Evolutionary conservation across 2,888 invertebrate genomes (phyloP), one percentile per base, ranked within the genome.

Genomic region (Xestia c-nigrum): DNA sequence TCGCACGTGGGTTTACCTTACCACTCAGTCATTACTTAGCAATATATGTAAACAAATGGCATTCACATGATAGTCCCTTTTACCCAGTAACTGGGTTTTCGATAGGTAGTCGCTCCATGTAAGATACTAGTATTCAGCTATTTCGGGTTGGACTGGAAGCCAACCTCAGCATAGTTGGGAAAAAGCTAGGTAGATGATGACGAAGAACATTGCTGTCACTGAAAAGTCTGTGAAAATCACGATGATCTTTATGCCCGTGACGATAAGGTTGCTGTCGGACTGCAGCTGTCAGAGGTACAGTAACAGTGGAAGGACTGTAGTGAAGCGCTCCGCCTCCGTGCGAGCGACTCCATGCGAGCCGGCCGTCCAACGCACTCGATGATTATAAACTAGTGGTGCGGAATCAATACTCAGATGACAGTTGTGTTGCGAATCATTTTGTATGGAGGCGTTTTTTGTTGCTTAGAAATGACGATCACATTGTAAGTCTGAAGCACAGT

Each of bases 321-420:
- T 61, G 71, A 40, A 68, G 76, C 67, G 81, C 73, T 84, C 72
- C 69, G 79, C 76, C 74, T 84, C 75, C 61, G 59, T 40, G 61
- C 38, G 38, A 75, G 67, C 74, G 68, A 79, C 74, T 65, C 74
- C 64, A 64, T 43, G n/a, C 7, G 9, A n/a, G 64, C n/a, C 52
- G 52, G n/a, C 72, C 73, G 85, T 74, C 76, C 78, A 68, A 80
- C 80, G 74, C 78, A 82, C 67, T 74, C 76, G 72, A 78, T 84
- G 76, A 84, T 80, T 70, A 72, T 59, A 65, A 76, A 78, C 74
- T 82, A 67, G 74, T 71, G 50, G 3, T 61, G 74, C 71, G 46
- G 50, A 85, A 84, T 84, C 79, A 65, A 83, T 86, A 64, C 12
- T 63, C 31, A 14, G n/a, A 66, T 78, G 57, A 47, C 57, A 66